Evolutionary conservation across 1,140 invertebrate species (phyloP), one percentile per base, ranked within the genome.

Genomic region (Apis laboriosa): DNA sequence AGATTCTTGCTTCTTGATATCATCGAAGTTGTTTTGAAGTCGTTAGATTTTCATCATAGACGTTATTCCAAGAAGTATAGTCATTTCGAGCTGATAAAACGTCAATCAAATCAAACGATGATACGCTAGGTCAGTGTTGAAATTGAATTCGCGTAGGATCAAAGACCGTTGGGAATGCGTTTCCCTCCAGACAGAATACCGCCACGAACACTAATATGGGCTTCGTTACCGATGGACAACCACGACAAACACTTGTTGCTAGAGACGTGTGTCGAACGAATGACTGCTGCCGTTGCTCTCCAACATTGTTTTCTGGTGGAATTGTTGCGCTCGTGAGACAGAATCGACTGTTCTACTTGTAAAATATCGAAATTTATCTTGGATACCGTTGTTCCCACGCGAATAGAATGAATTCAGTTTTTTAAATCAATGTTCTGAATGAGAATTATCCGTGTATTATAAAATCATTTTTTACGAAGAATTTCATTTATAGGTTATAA

Each of bases 171-270:
- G 24, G 13, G 64, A 78, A 61, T 55, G 67, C 8, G 24, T 15
- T 80, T 61, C 61, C 49, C 34, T 74, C 17, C 2, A 68, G 34
- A 51, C 24, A 21, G 17, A 34, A 67, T 17, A n/a, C 49, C 9
- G 24, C 17, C 9, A n/a, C 17, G 8, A 60, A 56, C 51, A 11
- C 56, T 67, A 72, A 13, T 8, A 49, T 1, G 15, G 21, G 17
- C 55, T 12, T 70, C 24, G 74, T 63, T 77, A 71, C 64, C 66
- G 49, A 78, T 71, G 58, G 67, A 49, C 75, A 58, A 34, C 61
- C 66, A 58, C 34, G 28, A 55, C 67, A 21, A 84, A 87, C 85
- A 87, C 85, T 87, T 87, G 85, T 87, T 87, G 86, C 86, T 86
- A 86, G 70, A 84, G 70, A 73, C 83, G 73, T 58, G 60, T 83